A percentile compares a stretch with the other conserved stretches of the same genome.
phyloP scores from a whole-genome alignment of 2,797 vertebrate species.

The Rallus crepitans region DNA sequence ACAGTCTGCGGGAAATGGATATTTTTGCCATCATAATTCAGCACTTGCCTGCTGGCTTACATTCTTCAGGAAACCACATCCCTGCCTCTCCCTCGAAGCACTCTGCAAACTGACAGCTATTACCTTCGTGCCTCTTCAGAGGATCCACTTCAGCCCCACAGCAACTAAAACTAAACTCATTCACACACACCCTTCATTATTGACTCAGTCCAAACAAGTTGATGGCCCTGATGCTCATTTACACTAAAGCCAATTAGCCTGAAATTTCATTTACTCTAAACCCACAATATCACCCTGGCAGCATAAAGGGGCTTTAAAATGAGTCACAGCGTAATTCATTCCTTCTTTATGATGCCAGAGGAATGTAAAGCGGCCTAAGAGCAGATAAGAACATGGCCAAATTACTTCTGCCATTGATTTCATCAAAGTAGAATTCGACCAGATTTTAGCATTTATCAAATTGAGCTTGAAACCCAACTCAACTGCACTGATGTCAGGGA shows the following conservation, averaged over 20 bases:
- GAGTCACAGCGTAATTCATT: background rate
- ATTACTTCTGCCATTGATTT: background rate
- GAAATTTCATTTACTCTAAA: background rate
- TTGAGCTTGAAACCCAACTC: background rate
- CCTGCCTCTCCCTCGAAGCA: fast-evolving
- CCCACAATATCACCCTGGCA: background rate
- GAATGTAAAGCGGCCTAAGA: background rate
- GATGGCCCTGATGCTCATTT: background rate
- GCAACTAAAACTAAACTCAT: fast-evolving
- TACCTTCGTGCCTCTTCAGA: background rate
- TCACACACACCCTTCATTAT: background rate
- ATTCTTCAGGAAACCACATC: background rate
- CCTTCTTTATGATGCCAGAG: background rate
- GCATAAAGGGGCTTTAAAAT: background rate
- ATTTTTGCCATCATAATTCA: background rate
- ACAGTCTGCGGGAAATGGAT: background rate
- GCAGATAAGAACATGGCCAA: background rate
- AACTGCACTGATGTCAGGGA: background rate
- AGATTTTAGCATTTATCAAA: background rate
- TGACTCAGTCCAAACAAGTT: background rate
- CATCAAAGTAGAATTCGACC: background rate
- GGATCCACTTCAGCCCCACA: background rate
- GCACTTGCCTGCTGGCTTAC: background rate
- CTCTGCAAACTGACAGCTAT: background rate
- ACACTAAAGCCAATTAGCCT: background rate